phyloP scores from a whole-genome alignment of 1,140 invertebrate species.

The Diorhabda carinulata region DNA sequence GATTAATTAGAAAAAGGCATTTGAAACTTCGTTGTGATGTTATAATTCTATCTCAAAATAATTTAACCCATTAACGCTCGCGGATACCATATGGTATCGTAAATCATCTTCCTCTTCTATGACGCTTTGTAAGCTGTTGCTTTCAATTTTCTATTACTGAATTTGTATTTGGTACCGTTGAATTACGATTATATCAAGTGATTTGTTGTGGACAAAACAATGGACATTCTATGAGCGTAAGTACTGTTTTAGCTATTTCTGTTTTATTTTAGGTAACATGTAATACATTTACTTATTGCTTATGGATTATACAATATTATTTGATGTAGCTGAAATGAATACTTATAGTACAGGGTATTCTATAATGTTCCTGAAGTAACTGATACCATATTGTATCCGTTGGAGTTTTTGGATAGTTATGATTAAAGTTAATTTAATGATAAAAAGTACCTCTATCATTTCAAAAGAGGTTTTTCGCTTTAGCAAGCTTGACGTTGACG shows the following conservation, averaged over 20 bases:
- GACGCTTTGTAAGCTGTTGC: not conserved
- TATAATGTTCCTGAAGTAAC: conserved; percentile 1
- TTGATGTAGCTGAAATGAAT: not conserved
- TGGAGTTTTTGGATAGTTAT: not conserved
- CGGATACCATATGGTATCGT: conserved; percentile 1
- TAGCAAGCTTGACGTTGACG: not conserved
- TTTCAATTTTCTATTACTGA: too few relatives aligned
- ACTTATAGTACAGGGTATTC: not conserved
- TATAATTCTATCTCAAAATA: not conserved
- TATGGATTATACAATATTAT: not conserved
- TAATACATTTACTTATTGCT: not conserved
- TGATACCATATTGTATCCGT: not conserved
- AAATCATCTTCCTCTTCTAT: not conserved
- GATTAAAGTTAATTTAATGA: not conserved
- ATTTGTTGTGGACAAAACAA: conserved; percentile 1
- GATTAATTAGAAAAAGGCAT: too few relatives aligned
- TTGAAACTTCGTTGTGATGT: not conserved
- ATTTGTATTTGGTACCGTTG: not conserved
- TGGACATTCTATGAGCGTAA: not conserved
- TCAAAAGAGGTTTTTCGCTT: not conserved
- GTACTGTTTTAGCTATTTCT: not conserved
- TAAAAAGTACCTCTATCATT: conserved; percentile 4
- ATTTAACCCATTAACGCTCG: conserved; percentile 6
- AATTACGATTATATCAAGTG: not conserved
- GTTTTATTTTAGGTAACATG: not conserved